Conservation (phyloP, 1,140 invertebrate genomes). For the Scaptomyza graminum region DNA sequence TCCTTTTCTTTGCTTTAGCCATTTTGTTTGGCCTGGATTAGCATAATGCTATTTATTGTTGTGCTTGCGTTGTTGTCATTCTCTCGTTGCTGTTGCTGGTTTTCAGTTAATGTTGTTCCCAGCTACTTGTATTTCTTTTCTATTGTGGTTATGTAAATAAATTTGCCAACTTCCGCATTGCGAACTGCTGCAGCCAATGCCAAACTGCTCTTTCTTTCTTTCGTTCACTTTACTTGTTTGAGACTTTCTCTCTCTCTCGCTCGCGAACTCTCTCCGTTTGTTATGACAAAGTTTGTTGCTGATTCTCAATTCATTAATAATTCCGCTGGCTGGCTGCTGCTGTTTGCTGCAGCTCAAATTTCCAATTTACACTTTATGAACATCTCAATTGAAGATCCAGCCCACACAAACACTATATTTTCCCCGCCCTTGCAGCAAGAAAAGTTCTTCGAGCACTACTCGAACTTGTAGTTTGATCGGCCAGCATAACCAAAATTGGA, state of each 20-base stretch:
- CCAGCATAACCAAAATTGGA: conserved; percentile 50
- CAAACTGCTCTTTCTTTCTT: conserved; percentile 22
- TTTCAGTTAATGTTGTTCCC: conserved; percentile 68
- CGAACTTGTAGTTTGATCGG: conserved; percentile 1
- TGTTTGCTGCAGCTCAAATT: conserved; percentile 48
- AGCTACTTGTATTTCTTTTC: conserved; percentile 52
- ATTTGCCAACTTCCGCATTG: conserved; percentile 56
- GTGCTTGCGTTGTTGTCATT: conserved; percentile 70
- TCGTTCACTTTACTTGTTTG: conserved; percentile 29
- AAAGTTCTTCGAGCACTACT: conserved; percentile 9
- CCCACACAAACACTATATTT: conserved; percentile 13
- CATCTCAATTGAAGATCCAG: conserved; percentile 48
- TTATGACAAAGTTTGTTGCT: conserved; percentile 49
- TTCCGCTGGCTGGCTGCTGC: conserved; percentile 40
- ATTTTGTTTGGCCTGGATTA: conserved; percentile 74
- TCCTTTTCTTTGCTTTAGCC: conserved; percentile 70
- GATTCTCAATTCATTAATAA: conserved; percentile 59
- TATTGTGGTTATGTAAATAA: conserved; percentile 61
- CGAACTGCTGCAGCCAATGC: conserved; percentile 38
- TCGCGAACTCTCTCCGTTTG: background rate
- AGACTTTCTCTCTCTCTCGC: conserved; percentile 7
- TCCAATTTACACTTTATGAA: conserved; percentile 61
- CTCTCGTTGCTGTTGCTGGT: conserved; percentile 33
- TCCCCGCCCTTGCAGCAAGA: background rate
- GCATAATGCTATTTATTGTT: conserved; percentile 81